These are phyloP conservation scores for Zosterops pallidus DNA, from an alignment of 2,113 vertebrate genomes.

Conservation along the genomic window DNA sequence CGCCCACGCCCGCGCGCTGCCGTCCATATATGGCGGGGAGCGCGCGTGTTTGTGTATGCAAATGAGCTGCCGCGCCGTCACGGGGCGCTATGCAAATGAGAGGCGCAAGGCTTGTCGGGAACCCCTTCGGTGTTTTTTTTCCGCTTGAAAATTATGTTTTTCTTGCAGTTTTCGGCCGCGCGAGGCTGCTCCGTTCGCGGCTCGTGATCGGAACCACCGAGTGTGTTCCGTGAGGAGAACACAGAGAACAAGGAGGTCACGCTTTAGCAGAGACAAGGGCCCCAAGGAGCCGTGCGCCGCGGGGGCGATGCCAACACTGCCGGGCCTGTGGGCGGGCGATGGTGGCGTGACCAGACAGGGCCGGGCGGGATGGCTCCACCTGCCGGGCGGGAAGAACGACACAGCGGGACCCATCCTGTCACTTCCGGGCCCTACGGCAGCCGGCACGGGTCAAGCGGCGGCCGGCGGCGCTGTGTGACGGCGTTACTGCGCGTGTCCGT, in stretches of 20 bases:
- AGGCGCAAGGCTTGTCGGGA: neutral
- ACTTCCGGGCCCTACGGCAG: neutral
- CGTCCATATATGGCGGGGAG: neutral
- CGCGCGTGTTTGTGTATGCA: neutral
- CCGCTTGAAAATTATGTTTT: neutral
- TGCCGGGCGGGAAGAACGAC: neutral
- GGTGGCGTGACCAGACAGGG: neutral
- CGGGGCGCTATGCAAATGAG: neutral
- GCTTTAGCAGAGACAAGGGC: rapidly evolving
- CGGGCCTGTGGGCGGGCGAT: neutral
- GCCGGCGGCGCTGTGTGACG: neutral
- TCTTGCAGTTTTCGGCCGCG: neutral
- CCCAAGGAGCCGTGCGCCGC: rapidly evolving
- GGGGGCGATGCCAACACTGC: neutral
- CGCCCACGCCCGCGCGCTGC: neutral
- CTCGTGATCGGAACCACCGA: too few relatives aligned
- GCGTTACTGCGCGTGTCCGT: neutral
- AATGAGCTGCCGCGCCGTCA: rapidly evolving
- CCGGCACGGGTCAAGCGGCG: neutral
- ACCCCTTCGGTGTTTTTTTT: neutral
- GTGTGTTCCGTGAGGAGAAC: neutral
- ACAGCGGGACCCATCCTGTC: rapidly evolving
- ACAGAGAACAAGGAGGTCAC: too few relatives aligned
- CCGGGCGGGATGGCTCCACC: neutral
- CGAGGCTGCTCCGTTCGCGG: neutral